A percentile compares a stretch with the other conserved stretches of the same genome.
These are phyloP conservation scores for Tachina grossa DNA, from an alignment of 2,888 invertebrate genomes.

Conservation along the genomic window DNA sequence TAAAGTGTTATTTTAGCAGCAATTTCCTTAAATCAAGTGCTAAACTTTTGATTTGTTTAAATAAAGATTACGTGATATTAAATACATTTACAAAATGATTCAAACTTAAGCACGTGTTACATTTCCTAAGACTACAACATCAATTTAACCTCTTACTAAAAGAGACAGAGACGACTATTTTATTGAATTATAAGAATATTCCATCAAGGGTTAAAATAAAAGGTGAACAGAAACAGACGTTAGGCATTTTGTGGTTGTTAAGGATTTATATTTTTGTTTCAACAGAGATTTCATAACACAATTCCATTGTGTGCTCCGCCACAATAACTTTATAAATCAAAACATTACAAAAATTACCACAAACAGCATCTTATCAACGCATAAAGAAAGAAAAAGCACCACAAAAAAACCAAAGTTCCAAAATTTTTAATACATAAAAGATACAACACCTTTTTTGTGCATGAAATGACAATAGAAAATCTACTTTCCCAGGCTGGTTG, in stretches of 20 bases:
- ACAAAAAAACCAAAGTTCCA: slow-evolving; percentile 22
- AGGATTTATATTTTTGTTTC: slow-evolving; percentile 18
- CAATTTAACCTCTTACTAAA: slow-evolving; percentile 36
- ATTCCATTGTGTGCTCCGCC: slow-evolving; percentile 45
- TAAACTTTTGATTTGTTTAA: slow-evolving; percentile 42
- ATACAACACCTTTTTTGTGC: slow-evolving; percentile 63
- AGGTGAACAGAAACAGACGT: not conserved
- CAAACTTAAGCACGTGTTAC: slow-evolving; percentile 66
- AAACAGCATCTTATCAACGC: slow-evolving; percentile 70
- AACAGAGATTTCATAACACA: slow-evolving; percentile 35
- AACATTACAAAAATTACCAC: slow-evolving; percentile 70
- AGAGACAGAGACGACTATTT: slow-evolving; percentile 46
- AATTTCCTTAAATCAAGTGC: slow-evolving; percentile 67
- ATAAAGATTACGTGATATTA: slow-evolving; percentile 41
- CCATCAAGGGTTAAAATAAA: slow-evolving; percentile 39
- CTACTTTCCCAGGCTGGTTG: slow-evolving; percentile 66
- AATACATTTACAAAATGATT: not conserved
- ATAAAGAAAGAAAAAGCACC: slow-evolving; percentile 38
- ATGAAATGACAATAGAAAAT: slow-evolving; percentile 32
- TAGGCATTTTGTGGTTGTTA: slow-evolving; percentile 61
- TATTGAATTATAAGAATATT: slow-evolving; percentile 44
- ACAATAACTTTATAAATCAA: slow-evolving; percentile 68
- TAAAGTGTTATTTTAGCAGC: slow-evolving; percentile 31
- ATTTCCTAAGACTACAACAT: slow-evolving; percentile 6
- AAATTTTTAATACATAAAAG: slow-evolving; percentile 60